These are phyloP conservation scores for Germaria angustata DNA, from an alignment of 2,888 invertebrate genomes.

Conservation along the genomic window DNA sequence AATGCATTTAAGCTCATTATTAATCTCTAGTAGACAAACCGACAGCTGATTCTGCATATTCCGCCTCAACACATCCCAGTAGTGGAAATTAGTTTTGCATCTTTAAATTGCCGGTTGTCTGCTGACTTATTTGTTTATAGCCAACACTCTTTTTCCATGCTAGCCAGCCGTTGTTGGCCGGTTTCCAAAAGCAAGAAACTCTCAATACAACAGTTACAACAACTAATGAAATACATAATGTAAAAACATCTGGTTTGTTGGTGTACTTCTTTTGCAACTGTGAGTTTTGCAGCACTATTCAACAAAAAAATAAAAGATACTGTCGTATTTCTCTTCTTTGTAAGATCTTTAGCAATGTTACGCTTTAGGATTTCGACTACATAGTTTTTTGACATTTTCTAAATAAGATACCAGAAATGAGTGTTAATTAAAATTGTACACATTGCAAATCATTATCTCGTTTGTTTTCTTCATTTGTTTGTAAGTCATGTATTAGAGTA, in stretches of 20 bases:
- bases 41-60: slow-evolving; percentile 45
- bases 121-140: slow-evolving; percentile 9
- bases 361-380: slow-evolving; percentile 45
- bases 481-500: not conserved
- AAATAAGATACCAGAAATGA: slow-evolving; percentile 23
- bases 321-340: not conserved
- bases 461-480: not conserved
- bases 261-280: not conserved
- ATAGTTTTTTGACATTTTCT: slow-evolving; percentile 3
- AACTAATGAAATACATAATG: not conserved
- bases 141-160: not conserved
- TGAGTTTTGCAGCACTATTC: not conserved
- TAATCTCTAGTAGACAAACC: slow-evolving; percentile 46
- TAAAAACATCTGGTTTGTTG: slow-evolving; percentile 42
- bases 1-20: slow-evolving; percentile 63
- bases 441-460: slow-evolving; percentile 20
- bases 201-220: slow-evolving; percentile 7
- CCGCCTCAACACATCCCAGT: slow-evolving; percentile 16
- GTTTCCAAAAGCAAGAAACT: slow-evolving; percentile 39
- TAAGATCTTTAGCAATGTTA: slow-evolving; percentile 56
- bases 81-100: slow-evolving; percentile 49
- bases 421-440: slow-evolving; percentile 20
- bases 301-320: not conserved
- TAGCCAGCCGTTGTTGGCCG: slow-evolving; percentile 18
- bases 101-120: slow-evolving; percentile 40